Evolutionary conservation across 2,888 invertebrate genomes (phyloP).

Genomic region (Rambutsinella grinnellia): DNA sequence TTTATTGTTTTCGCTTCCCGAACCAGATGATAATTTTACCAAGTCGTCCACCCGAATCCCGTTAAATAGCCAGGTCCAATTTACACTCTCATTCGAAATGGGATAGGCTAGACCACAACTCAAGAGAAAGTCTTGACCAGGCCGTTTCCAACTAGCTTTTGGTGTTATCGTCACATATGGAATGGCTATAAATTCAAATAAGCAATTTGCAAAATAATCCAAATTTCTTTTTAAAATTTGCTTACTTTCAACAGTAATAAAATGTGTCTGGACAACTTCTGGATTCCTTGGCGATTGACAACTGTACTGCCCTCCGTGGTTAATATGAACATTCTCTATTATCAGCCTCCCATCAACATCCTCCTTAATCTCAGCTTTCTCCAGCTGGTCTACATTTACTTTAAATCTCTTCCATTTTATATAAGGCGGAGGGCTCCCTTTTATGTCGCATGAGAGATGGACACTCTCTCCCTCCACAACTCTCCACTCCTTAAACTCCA

Average conservation of each 20-base stretch:
- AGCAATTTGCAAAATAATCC: not conserved
- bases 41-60: conserved; percentile 41
- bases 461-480: conserved; percentile 82
- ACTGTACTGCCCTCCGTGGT: conserved; percentile 83
- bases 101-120: conserved; percentile 33
- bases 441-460: conserved; percentile 82
- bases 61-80: conserved; percentile 49
- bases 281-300: conserved; percentile 81
- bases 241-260: conserved; percentile 75
- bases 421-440: conserved; percentile 78
- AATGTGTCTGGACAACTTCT: conserved; percentile 81
- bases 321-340: conserved; percentile 76
- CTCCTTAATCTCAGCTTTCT: conserved; percentile 18
- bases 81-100: conserved; percentile 17
- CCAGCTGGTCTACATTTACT: conserved; percentile 23
- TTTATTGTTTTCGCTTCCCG: conserved; percentile 38
- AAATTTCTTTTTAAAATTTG: conserved; percentile 2
- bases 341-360: conserved; percentile 82
- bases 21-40: too few relatives aligned
- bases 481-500: conserved; percentile 78
- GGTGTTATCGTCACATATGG: conserved; percentile 33
- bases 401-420: conserved; percentile 74
- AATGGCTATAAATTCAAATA: conserved; percentile 3
- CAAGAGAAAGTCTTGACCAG: conserved; percentile 41
- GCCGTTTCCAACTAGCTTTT: conserved; percentile 39